Evolutionary conservation across 2,797 vertebrate species (phyloP).

Genomic region (Morus bassanus): DNA sequence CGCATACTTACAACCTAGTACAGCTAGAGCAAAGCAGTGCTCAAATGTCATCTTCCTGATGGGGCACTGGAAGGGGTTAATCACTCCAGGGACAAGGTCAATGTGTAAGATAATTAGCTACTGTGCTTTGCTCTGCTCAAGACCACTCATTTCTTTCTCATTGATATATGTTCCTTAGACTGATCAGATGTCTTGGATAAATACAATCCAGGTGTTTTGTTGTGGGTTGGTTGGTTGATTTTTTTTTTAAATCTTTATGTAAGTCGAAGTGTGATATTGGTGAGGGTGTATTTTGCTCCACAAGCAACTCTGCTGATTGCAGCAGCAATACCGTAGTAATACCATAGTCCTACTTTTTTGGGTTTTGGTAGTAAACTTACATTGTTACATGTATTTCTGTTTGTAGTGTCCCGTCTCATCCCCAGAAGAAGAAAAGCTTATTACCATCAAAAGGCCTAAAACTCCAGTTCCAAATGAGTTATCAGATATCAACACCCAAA

Average conservation of each 20-base stretch:
- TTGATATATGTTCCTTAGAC: not conserved
- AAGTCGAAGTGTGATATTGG: not conserved
- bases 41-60: not conserved
- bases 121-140: not conserved
- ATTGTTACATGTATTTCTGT: not conserved
- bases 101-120: not conserved
- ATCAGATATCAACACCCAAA: slow-evolving; percentile 80
- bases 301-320: not conserved
- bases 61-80: not conserved
- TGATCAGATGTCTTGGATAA: not conserved
- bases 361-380: not conserved
- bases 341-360: not conserved
- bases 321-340: not conserved
- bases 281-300: not conserved
- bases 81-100: not conserved
- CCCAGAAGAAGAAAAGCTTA: slow-evolving; percentile 78
- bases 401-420: slow-evolving; percentile 71
- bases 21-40: not conserved
- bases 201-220: not conserved
- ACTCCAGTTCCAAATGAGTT: slow-evolving; percentile 78
- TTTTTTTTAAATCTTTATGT: not conserved
- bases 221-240: not conserved
- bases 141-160: not conserved
- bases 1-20: rapidly evolving
- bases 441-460: slow-evolving; percentile 83